phyloP scores from a whole-genome alignment of 2,113 vertebrate species.

The Neogobius melanostomus region DNA sequence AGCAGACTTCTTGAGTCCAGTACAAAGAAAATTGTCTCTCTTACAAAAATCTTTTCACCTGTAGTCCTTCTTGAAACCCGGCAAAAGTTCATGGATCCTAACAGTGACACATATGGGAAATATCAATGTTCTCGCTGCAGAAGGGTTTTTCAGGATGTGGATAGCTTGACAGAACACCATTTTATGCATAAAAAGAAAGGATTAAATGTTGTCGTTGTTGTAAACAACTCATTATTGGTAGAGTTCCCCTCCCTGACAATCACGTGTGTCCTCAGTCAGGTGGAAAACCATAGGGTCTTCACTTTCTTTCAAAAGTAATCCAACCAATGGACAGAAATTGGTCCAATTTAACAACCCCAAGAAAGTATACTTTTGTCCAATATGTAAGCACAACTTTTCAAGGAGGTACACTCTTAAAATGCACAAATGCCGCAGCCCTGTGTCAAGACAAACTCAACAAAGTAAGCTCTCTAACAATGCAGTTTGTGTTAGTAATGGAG shows the following conservation, averaged over 20 bases:
- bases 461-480: constrained; percentile 4
- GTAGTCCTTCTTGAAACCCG: constrained; percentile 79
- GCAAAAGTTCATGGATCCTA: constrained; percentile 69
- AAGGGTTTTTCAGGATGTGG: constrained; percentile 68
- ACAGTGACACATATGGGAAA: constrained; percentile 51
- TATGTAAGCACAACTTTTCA: constrained; percentile 75
- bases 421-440: constrained; percentile 69
- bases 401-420: constrained; percentile 73
- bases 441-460: constrained; percentile 7
- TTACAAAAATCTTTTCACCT: constrained; percentile 76
- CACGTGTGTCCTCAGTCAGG: constrained; percentile 63
- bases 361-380: constrained; percentile 68
- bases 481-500: neutral
- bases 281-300: constrained; percentile 19
- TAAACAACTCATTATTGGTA: constrained; percentile 73
- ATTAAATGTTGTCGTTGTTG: constrained; percentile 76
- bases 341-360: constrained; percentile 47
- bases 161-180: constrained; percentile 76
- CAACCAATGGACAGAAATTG: constrained; percentile 32
- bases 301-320: constrained; percentile 34
- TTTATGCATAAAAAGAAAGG: constrained; percentile 76
- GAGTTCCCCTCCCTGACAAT: constrained; percentile 63
- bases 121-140: constrained; percentile 77
- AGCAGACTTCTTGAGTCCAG: constrained; percentile 59
- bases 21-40: constrained; percentile 64